These are phyloP conservation scores for Phrynocephalus vlangalii DNA, from an alignment of 2,797 vertebrate species.

Conservation along the genomic window DNA sequence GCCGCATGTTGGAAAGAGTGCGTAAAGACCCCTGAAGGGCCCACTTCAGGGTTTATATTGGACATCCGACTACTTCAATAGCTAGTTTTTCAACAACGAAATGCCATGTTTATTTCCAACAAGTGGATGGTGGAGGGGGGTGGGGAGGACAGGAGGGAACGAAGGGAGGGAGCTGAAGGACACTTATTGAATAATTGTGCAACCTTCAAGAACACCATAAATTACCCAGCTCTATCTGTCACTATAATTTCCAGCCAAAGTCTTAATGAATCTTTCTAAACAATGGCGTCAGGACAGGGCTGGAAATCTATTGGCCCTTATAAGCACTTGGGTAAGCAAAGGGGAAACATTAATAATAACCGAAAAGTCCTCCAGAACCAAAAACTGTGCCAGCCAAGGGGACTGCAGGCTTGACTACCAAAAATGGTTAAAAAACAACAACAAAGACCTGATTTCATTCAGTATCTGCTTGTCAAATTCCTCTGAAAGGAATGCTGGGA, in stretches of 20 bases:
- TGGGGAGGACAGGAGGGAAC: not conserved
- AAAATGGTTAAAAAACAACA: conserved; percentile 17
- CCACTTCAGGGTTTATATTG: not conserved
- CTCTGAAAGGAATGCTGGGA: not conserved
- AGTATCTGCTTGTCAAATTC: not conserved
- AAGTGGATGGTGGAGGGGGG: conserved; percentile 63
- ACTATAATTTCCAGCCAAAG: conserved; percentile 73
- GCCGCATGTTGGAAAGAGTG: not conserved
- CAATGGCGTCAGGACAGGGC: conserved; percentile 73
- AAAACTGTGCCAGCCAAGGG: not conserved
- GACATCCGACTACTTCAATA: conserved; percentile 50
- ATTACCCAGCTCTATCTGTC: conserved; percentile 71
- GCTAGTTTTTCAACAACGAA: conserved; percentile 68
- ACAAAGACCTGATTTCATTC: not conserved
- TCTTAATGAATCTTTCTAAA: conserved; percentile 77
- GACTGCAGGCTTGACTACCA: not conserved
- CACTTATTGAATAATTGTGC: conserved; percentile 73
- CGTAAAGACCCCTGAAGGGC: conserved; percentile 22
- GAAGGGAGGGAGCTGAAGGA: conserved; percentile 68
- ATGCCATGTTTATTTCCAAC: conserved; percentile 72
- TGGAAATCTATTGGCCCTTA: conserved; percentile 72
- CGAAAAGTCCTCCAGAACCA: conserved; percentile 5
- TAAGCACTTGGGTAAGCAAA: conserved; percentile 75
- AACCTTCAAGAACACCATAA: conserved; percentile 75
- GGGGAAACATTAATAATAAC: conserved; percentile 69